Evolutionary conservation across 1,140 invertebrate genomes (phyloP), one percentile per base, ranked within the genome.

Genomic region (Caenorhabditis remanei): DNA sequence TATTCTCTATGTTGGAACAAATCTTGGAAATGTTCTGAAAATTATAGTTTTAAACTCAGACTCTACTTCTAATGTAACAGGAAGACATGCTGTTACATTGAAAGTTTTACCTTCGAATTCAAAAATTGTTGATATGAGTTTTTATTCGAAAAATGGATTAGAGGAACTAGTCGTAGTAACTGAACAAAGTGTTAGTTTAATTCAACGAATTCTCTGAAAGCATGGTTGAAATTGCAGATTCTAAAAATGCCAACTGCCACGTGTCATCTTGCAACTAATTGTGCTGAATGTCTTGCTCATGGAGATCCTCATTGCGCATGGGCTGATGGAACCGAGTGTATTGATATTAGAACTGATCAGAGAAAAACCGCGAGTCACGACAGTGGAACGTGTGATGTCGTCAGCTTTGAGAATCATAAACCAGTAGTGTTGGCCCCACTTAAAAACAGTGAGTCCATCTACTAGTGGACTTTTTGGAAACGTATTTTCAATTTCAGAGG

Each of bases 221-320:
- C 6, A 71, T 1, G 8, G 14, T 24, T n/a, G 9, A 19, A 19
- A 5, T 4, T 71, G 11, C 21, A 85, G 71, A 24, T 79, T 13
- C 2, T 50, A 11, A 79, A 85, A 48, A 21, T 53, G 3, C 85
- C 85, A 19, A 55, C 85, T 1, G 67, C 85, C 13, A 79, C 50
- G 24, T 85, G 85, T 75, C 48, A 58, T 16, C 11, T 50, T 7
- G 85, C 65, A 16, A 41, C 65, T 1, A 85, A 85, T 32, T 85
- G 85, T 48, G 48, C 63, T 6, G 65, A 65, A 58, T 85, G 85
- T 50, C 43, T 85, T 7, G 65, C 46, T 32, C 43, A 71, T 41
- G 85, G 85, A 53, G 85, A 85, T 85, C 85, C 85, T 7, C 85
- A 85, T 41, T 85, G 85, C 43, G 85, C 85, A 46, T 85, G 85